Conservation (phyloP, 2,797 vertebrate genomes). For the Pseudochirops cupreus region DNA sequence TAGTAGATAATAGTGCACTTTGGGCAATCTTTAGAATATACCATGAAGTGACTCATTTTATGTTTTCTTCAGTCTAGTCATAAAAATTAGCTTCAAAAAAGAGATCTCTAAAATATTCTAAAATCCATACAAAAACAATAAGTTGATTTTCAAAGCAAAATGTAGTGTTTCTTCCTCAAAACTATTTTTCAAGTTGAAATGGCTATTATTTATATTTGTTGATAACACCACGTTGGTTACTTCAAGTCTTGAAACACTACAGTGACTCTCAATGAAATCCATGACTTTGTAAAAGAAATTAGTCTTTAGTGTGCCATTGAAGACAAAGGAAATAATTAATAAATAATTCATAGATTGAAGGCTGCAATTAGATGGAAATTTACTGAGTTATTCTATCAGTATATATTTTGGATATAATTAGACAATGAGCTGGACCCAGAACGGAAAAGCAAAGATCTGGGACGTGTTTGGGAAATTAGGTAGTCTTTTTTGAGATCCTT, state of each 20-base stretch:
- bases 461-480: background rate
- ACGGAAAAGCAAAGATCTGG: background rate
- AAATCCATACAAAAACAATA: too few relatives aligned
- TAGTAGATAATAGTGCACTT: too few relatives aligned
- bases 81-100: too few relatives aligned
- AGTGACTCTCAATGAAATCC: background rate
- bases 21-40: too few relatives aligned
- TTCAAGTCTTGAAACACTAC: background rate
- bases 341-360: background rate
- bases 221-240: background rate
- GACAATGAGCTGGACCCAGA: background rate
- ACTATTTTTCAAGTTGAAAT: too few relatives aligned
- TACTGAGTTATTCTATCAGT: background rate
- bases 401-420: background rate
- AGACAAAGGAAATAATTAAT: background rate
- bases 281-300: background rate
- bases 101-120: too few relatives aligned
- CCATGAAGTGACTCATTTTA: too few relatives aligned
- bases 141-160: too few relatives aligned
- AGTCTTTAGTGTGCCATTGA: background rate
- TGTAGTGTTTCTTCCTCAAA: too few relatives aligned
- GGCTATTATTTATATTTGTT: background rate
- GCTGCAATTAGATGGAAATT: background rate
- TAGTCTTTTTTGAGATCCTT: background rate
- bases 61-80: too few relatives aligned